Conservation (phyloP, 2,888 invertebrate genomes). For the Meta bourneti region DNA sequence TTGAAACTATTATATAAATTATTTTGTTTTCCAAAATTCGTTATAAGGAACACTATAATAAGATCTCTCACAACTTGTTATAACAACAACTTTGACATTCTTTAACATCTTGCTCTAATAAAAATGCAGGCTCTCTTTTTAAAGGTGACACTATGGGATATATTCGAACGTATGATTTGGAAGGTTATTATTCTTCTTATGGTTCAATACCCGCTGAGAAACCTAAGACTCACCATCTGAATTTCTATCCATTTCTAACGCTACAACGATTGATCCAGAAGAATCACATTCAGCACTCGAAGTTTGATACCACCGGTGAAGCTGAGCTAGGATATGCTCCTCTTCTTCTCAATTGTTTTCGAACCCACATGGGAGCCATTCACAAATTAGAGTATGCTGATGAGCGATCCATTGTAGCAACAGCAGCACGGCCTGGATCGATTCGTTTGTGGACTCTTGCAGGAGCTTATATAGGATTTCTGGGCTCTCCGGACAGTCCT, state of each 20-base stretch:
- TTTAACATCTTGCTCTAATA: no score
- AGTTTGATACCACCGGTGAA: constrained; percentile 24
- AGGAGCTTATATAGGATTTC: constrained; percentile 87
- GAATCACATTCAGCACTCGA: constrained; percentile 30
- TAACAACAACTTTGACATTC: no score
- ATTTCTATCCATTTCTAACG: constrained; percentile 43
- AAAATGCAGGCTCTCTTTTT: background rate
- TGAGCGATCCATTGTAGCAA: constrained; percentile 85
- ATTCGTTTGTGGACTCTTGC: constrained; percentile 88
- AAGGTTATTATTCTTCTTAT: constrained; percentile 45
- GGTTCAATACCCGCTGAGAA: constrained; percentile 24
- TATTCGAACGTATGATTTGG: constrained; percentile 47
- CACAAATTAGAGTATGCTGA: constrained; percentile 86
- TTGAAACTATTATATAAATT: no score
- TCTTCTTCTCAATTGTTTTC: constrained; percentile 86
- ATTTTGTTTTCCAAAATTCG: no score
- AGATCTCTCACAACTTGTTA: no score
- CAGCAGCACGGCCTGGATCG: constrained; percentile 86
- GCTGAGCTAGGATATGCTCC: constrained; percentile 81
- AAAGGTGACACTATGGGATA: constrained; percentile 66
- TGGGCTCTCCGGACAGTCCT: constrained; percentile 88
- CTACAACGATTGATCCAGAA: constrained; percentile 19
- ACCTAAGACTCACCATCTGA: background rate
- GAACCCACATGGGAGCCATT: constrained; percentile 87
- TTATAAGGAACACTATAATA: no score